phyloP scores from a whole-genome alignment of 2,888 invertebrate species.

The Microdon myrmicae region DNA sequence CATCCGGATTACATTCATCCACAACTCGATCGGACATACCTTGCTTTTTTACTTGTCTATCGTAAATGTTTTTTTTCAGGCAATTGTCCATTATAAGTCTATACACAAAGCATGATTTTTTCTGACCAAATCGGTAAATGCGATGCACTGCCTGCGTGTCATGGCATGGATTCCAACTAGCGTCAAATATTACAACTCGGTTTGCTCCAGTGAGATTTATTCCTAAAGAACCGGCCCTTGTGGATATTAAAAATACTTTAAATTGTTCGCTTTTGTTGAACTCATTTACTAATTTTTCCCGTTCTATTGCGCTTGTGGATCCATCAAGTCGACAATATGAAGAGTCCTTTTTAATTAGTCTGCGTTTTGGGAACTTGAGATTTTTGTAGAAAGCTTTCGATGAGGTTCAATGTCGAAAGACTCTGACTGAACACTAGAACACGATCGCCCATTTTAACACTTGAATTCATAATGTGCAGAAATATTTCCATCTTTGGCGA shows the following conservation, averaged over 20 bases:
- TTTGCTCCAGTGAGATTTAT: constrained; percentile 98
- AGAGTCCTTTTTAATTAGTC: constrained; percentile 80
- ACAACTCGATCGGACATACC: constrained; percentile 98
- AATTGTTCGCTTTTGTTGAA: constrained; percentile 91
- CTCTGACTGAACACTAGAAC: constrained; percentile 96
- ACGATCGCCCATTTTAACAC: constrained; percentile 87
- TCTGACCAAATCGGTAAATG: constrained; percentile 93
- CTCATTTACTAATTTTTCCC: constrained; percentile 95
- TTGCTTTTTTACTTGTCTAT: constrained; percentile 97
- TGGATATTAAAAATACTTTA: constrained; percentile 94
- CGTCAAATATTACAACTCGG: constrained; percentile 96
- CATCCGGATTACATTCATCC: constrained; percentile 97
- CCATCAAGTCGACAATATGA: constrained; percentile 96
- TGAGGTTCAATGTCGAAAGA: constrained; percentile 91
- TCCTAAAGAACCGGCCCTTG: constrained; percentile 94
- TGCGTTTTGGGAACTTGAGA: constrained; percentile 76
- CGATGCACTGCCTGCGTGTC: constrained; percentile 97
- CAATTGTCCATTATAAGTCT: constrained; percentile 97
- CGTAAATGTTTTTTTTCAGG: constrained; percentile 97
- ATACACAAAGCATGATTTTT: constrained; percentile 94
- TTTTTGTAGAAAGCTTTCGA: constrained; percentile 90
- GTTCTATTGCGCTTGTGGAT: constrained; percentile 90
- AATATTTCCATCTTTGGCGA: constrained; percentile 96
- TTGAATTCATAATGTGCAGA: constrained; percentile 90
- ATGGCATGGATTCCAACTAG: constrained; percentile 99